Conservation (phyloP, 2,888 invertebrate species). For the Nomada flava region DNA sequence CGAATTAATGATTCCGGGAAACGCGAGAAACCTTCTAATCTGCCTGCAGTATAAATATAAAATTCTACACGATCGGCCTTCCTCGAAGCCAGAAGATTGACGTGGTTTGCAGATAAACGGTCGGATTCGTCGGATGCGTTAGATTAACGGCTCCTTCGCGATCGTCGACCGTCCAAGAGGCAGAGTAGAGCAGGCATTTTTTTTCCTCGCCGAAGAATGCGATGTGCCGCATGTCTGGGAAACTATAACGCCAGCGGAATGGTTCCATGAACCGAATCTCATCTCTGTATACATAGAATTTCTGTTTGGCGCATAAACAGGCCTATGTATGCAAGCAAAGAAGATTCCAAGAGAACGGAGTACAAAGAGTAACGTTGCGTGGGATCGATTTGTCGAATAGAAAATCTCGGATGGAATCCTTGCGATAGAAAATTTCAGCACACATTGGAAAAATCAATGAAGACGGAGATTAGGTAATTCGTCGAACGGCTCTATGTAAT, state of each 20-base stretch:
- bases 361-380: background rate
- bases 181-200: conserved; percentile 25
- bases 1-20: conserved; percentile 38
- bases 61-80: conserved; percentile 39
- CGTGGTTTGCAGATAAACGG: conserved; percentile 52
- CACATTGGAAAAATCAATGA: background rate
- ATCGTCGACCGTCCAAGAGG: conserved; percentile 14
- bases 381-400: conserved; percentile 1
- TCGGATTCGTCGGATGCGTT: conserved; percentile 53
- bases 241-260: conserved; percentile 58
- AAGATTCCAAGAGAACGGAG: conserved; percentile 2
- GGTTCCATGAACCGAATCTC: conserved; percentile 46
- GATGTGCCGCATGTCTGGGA: conserved; percentile 42
- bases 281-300: conserved; percentile 9
- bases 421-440: background rate
- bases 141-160: conserved; percentile 45
- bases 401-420: background rate
- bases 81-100: conserved; percentile 51
- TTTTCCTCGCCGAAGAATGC: conserved; percentile 32
- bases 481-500: background rate
- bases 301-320: conserved; percentile 11
- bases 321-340: background rate
- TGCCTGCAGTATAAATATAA: conserved; percentile 35
- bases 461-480: conserved; percentile 15
- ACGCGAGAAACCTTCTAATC: conserved; percentile 52